Evolutionary conservation across 2,113 vertebrate genomes (phyloP), one percentile per base, ranked within the genome.

Genomic region (Apaloderma vittatum): DNA sequence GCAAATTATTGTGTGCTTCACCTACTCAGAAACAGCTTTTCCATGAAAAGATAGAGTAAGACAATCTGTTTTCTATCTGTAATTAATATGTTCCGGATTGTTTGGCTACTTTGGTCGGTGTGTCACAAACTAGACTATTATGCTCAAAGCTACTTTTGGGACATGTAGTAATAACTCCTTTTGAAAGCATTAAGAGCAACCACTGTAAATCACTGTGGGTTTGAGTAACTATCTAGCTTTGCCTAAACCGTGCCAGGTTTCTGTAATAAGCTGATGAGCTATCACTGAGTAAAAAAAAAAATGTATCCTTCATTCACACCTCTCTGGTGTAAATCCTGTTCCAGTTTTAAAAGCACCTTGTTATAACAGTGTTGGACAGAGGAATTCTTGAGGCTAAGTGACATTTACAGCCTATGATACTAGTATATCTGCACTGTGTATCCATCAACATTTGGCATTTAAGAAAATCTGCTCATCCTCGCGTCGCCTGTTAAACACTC

Each of bases 391-490:
- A 95, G 92, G 94, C 97, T 94, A 97, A 95, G 92, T 96, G 96
- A 96, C 97, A 97, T 95, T 96, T 96, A 68, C 93, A 96, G 95
- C 95, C 97, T 40, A 94, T 97, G 96, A 97, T 93, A 96, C 79
- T 80, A 48, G 82, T 78, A 82, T 88, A 88, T 93, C 94, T 92
- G 90, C 65, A 57, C 88, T 96, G 82, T 88, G 91, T 92, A 97
- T 97, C 93, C 96, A 91, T 93, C 92, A 96, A 85, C 94, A 94
- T 97, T 96, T 96, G 97, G 94, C 96, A 97, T 97, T 97, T 97
- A 92, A 94, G 96, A 91, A 97, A 96, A 96, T 97, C 94, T 97
- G 94, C 93, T 95, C 94, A 94, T 96, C 93, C 86, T 93, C 4
- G 54, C 83, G 40, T 95, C 19, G 94, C 88, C 88, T 96, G 90